Evolutionary conservation across 2,888 invertebrate species (phyloP).

Genomic region (Eumacrocentrus americanus): DNA sequence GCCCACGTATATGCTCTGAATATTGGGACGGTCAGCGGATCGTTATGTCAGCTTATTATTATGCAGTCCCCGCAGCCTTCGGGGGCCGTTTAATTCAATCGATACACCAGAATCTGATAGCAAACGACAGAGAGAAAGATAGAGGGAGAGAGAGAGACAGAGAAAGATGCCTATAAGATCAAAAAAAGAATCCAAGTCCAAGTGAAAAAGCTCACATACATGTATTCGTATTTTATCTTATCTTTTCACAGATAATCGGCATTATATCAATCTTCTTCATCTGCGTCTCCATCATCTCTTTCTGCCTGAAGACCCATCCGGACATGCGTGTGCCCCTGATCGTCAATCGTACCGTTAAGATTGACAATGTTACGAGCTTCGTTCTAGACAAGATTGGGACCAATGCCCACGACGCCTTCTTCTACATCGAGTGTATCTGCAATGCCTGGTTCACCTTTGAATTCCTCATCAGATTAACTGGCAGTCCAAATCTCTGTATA

Average conservation of each 20-base stretch:
- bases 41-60: neutral
- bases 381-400: constrained; percentile 89
- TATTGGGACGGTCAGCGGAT: neutral
- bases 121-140: too few relatives aligned
- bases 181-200: neutral
- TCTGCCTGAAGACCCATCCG: constrained; percentile 99
- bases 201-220: neutral
- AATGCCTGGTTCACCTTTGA: constrained; percentile 99
- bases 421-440: constrained; percentile 98
- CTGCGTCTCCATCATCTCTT: constrained; percentile 97
- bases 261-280: constrained; percentile 99
- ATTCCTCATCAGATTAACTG: constrained; percentile 90
- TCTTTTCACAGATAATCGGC: constrained; percentile 86
- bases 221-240: constrained; percentile 6
- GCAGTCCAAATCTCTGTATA: constrained; percentile 91
- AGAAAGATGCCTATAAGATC: too few relatives aligned
- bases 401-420: constrained; percentile 96
- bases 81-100: neutral
- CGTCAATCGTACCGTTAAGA: constrained; percentile 78
- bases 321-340: constrained; percentile 95
- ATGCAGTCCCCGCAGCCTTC: neutral
- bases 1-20: neutral
- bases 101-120: too few relatives aligned
- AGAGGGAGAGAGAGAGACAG: too few relatives aligned
- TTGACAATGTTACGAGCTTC: constrained; percentile 78